Conservation (phyloP, 2,113 vertebrate species). For the Nerophis lumbriciformis region DNA sequence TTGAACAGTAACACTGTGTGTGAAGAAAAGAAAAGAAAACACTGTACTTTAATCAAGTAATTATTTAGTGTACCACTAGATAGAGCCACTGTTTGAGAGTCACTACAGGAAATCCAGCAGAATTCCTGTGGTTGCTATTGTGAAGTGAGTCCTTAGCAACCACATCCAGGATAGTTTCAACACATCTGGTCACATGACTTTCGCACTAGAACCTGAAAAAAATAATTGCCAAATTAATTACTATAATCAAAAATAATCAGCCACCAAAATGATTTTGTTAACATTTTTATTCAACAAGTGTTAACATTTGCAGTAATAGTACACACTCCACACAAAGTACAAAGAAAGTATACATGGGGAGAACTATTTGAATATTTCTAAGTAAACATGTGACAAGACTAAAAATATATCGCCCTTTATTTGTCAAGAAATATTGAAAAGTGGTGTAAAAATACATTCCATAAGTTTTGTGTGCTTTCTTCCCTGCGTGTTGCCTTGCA, state of each 20-base stretch:
- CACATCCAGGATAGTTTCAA: conserved; percentile 14
- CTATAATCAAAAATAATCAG: too few relatives aligned
- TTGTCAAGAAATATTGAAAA: neutral
- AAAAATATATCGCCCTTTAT: neutral
- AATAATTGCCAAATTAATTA: too few relatives aligned
- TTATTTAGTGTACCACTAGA: too few relatives aligned
- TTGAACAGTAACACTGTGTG: too few relatives aligned
- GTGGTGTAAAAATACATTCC: neutral
- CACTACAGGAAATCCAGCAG: neutral
- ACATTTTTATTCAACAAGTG: too few relatives aligned
- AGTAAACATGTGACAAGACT: neutral
- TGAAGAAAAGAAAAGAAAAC: too few relatives aligned
- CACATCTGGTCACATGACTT: conserved; percentile 22
- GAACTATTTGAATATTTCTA: neutral
- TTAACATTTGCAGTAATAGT: too few relatives aligned
- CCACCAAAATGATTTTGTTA: neutral
- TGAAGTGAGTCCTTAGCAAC: conserved; percentile 38
- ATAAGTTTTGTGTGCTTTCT: neutral
- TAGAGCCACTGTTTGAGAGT: too few relatives aligned
- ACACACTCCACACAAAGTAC: too few relatives aligned
- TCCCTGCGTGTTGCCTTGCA: neutral
- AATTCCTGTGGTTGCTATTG: conserved; percentile 39
- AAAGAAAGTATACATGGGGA: too few relatives aligned
- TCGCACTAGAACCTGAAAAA: neutral
- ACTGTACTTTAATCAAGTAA: too few relatives aligned